Evolutionary conservation across 1,140 invertebrate genomes (phyloP).

Genomic region (Microplitis demolitor): DNA sequence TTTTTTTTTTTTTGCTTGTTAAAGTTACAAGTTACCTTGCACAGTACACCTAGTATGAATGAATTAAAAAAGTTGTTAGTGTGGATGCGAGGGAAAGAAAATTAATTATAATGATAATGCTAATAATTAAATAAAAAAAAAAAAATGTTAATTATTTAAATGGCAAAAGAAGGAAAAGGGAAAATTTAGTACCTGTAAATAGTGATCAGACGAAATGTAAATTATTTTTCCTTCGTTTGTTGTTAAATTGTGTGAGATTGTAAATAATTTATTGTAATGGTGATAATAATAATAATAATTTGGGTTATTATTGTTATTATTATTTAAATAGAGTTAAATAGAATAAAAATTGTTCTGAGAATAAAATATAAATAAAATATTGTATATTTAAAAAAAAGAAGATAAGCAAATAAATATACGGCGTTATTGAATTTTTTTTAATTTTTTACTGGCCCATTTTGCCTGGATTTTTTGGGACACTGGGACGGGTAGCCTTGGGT

Average conservation of each 20-base stretch:
- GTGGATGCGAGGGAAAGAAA: background rate
- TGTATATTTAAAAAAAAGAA: constrained; percentile 57
- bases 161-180: constrained; percentile 27
- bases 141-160: background rate
- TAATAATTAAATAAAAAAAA: constrained; percentile 33
- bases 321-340: constrained; percentile 25
- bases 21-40: background rate
- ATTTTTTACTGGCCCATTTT: background rate
- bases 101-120: background rate
- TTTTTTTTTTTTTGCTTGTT: constrained; percentile 1
- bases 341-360: constrained; percentile 30
- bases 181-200: constrained; percentile 60
- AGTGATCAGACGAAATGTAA: constrained; percentile 51
- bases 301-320: too few species aligned
- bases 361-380: constrained; percentile 54
- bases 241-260: constrained; percentile 57
- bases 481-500: too few species aligned
- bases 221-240: constrained; percentile 62
- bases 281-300: too few species aligned
- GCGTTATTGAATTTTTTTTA: constrained; percentile 40
- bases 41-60: background rate
- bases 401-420: constrained; percentile 60
- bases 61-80: constrained; percentile 28
- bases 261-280: constrained; percentile 57
- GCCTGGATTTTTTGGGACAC: too few species aligned